These are phyloP conservation scores for Andrena cerasifolii DNA, from an alignment of 1,140 invertebrate species.

Conservation along the genomic window DNA sequence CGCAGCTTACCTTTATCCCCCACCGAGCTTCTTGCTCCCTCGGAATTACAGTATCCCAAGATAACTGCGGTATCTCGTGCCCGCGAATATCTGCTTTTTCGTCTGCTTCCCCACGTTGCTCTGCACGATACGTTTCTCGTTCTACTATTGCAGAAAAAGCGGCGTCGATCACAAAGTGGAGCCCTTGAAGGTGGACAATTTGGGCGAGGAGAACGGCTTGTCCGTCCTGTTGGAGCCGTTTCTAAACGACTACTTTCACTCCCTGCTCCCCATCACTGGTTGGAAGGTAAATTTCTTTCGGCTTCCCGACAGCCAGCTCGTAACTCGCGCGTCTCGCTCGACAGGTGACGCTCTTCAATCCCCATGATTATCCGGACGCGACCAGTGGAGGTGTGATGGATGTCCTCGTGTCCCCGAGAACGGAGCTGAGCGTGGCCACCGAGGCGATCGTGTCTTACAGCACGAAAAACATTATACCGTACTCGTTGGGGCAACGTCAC, in stretches of 20 bases:
- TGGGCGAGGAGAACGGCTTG: conserved; percentile 76
- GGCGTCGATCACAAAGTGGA: neutral
- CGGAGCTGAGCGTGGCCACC: conserved; percentile 63
- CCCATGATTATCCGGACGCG: conserved; percentile 80
- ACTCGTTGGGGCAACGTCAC: conserved; percentile 76
- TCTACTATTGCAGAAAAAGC: neutral
- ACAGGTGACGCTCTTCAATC: conserved; percentile 79
- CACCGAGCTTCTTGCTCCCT: neutral
- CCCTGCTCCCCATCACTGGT: conserved; percentile 70
- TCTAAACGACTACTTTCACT: conserved; percentile 82
- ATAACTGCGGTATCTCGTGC: neutral
- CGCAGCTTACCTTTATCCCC: neutral
- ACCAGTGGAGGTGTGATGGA: conserved; percentile 71
- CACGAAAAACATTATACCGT: conserved; percentile 44
- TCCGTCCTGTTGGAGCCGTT: conserved; percentile 79
- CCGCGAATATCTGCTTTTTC: neutral
- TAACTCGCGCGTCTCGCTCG: too few species aligned
- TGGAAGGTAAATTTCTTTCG: conserved; percentile 73
- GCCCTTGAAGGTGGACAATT: conserved; percentile 11
- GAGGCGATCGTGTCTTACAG: conserved; percentile 61
- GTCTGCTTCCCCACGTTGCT: too few species aligned
- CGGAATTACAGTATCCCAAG: neutral
- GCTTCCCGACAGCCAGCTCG: too few species aligned
- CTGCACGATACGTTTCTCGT: neutral
- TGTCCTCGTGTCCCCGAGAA: conserved; percentile 55